Evolutionary conservation across 2,113 vertebrate genomes (phyloP).

Genomic region (Cyanistes caeruleus): DNA sequence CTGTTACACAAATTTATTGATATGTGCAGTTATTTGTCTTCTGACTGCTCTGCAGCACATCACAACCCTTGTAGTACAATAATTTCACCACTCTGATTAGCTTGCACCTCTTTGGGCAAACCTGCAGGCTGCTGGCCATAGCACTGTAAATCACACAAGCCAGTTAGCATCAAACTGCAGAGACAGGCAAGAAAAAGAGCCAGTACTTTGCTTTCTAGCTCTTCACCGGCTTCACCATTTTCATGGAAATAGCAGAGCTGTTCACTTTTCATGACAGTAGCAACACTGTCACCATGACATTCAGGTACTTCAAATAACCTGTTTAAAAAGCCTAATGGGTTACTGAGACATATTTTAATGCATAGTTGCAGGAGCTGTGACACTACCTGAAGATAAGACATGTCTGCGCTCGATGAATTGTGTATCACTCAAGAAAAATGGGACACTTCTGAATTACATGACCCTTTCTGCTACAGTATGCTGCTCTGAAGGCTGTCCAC

Average conservation of each 20-base stretch:
- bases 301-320: background rate
- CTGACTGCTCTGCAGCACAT: background rate
- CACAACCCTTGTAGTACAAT: background rate
- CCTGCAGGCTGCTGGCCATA: background rate
- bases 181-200: background rate
- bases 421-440: background rate
- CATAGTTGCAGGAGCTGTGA: background rate
- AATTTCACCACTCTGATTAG: background rate
- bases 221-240: background rate
- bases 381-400: background rate
- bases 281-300: background rate
- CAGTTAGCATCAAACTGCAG: background rate
- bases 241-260: background rate
- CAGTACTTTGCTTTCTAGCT: background rate
- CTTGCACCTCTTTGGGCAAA: background rate
- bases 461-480: background rate
- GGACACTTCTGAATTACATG: background rate
- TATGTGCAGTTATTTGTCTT: background rate
- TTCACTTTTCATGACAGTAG: background rate
- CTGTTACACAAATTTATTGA: background rate
- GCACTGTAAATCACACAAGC: background rate
- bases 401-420: background rate
- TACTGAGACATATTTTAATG: background rate
- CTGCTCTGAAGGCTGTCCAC: background rate
- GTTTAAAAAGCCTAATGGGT: background rate